Evolutionary conservation across 2,113 vertebrate species (phyloP), one percentile per base, ranked within the genome.

Genomic region (Pyxicephalus adspersus): DNA sequence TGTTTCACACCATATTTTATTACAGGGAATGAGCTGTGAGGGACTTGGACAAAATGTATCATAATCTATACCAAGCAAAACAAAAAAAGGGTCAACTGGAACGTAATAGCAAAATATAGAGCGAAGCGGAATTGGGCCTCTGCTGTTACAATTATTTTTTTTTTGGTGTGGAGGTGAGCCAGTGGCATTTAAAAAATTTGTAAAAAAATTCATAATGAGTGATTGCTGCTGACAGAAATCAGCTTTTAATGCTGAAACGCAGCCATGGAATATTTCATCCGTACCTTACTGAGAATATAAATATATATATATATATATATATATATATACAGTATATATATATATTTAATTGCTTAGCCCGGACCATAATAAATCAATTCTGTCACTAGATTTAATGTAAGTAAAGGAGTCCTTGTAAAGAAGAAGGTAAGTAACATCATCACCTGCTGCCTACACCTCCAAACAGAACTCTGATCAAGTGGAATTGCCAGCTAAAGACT

Each of bases 141-240:
- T 79, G 86, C 86, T 86, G 87, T 87, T 90, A 86, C 79, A 85
- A 85, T 86, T 74, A 85, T 64, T 64, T 85, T 86, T 84, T 79
- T 83, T 85, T 89, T 84, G 84, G 85, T 81, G 87, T 87, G 88
- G 89, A 90, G 85, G 86, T 85, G 84, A 89, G 86, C 87, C 85
- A 89, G 86, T 51, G 84, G 82, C 84, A 90, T 88, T 91, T 87
- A 88, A 90, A 87, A 83, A 80, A 50, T 20, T 83, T 86, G 87
- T 89, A 88, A 89, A 88, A 87, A 84, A 52, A 0, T 86, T 88
- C 89, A 89, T 64, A 85, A 87, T 90, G 89, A 89, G 82, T 52
- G 83, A 89, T 90, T 64, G 31, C 83, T 31, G 0, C 0, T 34
- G 85, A 89, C 67, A 68, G 51, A 60, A 57, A 23, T 58, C 51